phyloP scores from a whole-genome alignment of 2,797 vertebrate genomes.

The Fratercula arctica region DNA sequence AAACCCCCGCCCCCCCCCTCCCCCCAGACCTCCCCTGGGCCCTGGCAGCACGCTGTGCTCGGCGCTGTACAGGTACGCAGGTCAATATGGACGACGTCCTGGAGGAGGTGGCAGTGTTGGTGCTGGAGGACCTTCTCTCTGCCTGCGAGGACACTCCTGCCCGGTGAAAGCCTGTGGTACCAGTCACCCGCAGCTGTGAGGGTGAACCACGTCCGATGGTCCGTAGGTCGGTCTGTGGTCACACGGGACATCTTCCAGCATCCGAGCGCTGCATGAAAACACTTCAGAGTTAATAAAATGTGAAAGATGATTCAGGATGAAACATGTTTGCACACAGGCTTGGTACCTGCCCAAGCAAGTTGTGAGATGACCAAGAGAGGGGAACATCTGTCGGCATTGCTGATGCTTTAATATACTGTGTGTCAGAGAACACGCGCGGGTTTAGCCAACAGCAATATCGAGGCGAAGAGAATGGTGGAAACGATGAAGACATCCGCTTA shows the following conservation, averaged over 20 bases:
- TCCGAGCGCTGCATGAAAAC: neutral
- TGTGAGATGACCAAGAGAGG: neutral
- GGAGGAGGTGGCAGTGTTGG: neutral
- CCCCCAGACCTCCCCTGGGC: neutral
- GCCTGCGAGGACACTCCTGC: neutral
- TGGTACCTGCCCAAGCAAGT: neutral
- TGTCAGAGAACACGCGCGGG: neutral
- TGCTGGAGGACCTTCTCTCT: neutral
- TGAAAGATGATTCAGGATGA: neutral
- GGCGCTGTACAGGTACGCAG: neutral
- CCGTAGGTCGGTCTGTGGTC: neutral
- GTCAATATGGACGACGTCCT: fast-evolving
- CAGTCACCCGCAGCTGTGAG: neutral
- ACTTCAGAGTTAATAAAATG: neutral
- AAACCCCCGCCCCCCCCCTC: no score
- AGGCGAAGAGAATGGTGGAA: neutral
- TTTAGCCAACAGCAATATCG: neutral
- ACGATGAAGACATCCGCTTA: neutral
- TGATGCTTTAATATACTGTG: neutral
- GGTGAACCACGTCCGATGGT: fast-evolving
- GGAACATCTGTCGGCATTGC: neutral
- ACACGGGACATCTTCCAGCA: neutral
- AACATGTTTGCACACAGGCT: neutral
- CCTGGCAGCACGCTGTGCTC: neutral
- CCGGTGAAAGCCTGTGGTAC: no score